These are phyloP conservation scores for Cydia amplana DNA, from an alignment of 1,140 invertebrate genomes.

Conservation along the genomic window DNA sequence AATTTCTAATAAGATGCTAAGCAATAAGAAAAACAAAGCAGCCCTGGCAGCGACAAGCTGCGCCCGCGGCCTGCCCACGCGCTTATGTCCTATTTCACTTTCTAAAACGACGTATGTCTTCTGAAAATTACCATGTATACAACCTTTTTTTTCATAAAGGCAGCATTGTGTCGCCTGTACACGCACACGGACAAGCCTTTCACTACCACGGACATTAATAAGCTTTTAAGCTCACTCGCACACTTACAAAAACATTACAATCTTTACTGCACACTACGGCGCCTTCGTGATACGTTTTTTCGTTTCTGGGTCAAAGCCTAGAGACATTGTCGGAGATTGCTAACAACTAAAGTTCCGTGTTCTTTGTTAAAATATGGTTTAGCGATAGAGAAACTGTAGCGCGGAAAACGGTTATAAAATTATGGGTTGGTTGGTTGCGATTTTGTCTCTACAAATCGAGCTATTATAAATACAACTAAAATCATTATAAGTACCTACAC, in stretches of 20 bases:
- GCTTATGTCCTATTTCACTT: slow-evolving; percentile 33
- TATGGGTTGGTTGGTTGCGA: neutral
- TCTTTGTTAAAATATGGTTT: slow-evolving; percentile 37
- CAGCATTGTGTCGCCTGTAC: slow-evolving; percentile 49
- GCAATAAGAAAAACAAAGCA: slow-evolving; percentile 37
- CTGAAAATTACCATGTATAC: neutral
- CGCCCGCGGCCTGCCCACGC: slow-evolving; percentile 61
- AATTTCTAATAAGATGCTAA: slow-evolving; percentile 30
- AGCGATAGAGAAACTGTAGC: neutral
- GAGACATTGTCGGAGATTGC: slow-evolving; percentile 44
- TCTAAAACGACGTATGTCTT: neutral
- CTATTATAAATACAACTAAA: no score
- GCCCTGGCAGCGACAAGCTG: slow-evolving; percentile 51
- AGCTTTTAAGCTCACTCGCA: slow-evolving; percentile 67
- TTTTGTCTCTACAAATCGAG: neutral
- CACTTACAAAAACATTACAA: slow-evolving; percentile 39
- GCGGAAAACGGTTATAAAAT: neutral
- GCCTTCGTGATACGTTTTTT: slow-evolving; percentile 55
- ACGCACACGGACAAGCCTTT: slow-evolving; percentile 45
- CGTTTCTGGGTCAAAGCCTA: slow-evolving; percentile 64
- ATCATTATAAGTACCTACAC: no score
- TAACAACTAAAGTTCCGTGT: slow-evolving; percentile 56
- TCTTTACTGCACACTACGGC: slow-evolving; percentile 30
- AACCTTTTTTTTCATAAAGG: neutral
- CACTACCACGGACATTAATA: slow-evolving; percentile 61